Evolutionary conservation across 2,113 vertebrate species (phyloP).

Genomic region (Anhinga rufa): DNA sequence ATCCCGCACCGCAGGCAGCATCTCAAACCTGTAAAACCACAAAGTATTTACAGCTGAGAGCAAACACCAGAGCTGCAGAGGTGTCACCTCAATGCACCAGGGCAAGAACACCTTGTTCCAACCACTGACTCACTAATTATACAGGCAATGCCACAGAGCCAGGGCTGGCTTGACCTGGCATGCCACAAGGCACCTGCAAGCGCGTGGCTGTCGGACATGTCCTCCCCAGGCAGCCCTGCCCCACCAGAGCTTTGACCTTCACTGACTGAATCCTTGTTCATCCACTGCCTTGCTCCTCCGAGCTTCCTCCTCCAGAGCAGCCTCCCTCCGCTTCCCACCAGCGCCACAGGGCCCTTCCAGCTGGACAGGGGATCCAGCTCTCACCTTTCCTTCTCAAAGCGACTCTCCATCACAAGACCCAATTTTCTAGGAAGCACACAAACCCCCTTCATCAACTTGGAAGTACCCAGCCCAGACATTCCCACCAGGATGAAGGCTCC

Average conservation of each 20-base stretch:
- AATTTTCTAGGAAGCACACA: not conserved
- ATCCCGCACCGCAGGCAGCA: not conserved
- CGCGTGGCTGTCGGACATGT: not conserved
- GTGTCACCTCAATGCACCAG: not conserved
- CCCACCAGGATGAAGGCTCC: not conserved
- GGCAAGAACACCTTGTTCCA: slow-evolving; percentile 57
- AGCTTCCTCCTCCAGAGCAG: not conserved
- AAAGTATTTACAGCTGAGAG: slow-evolving; percentile 44
- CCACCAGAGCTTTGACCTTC: not conserved
- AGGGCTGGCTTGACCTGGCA: not conserved
- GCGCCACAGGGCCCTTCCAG: accelerated
- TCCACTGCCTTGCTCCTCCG: not conserved
- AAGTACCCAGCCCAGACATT: not conserved
- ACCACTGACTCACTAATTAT: slow-evolving; percentile 51
- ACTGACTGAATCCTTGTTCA: not conserved
- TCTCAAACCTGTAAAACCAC: slow-evolving; percentile 43
- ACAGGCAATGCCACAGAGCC: slow-evolving; percentile 27
- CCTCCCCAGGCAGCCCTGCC: slow-evolving; percentile 5
- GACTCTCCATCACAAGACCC: not conserved
- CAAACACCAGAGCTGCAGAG: slow-evolving; percentile 33
- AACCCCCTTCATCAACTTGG: not conserved
- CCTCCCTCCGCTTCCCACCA: not conserved
- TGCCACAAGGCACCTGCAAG: slow-evolving; percentile 14
- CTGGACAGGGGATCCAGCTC: not conserved
- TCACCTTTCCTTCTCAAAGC: not conserved